Evolutionary conservation across 2,888 invertebrate genomes (phyloP).

Genomic region (Tachina fera): DNA sequence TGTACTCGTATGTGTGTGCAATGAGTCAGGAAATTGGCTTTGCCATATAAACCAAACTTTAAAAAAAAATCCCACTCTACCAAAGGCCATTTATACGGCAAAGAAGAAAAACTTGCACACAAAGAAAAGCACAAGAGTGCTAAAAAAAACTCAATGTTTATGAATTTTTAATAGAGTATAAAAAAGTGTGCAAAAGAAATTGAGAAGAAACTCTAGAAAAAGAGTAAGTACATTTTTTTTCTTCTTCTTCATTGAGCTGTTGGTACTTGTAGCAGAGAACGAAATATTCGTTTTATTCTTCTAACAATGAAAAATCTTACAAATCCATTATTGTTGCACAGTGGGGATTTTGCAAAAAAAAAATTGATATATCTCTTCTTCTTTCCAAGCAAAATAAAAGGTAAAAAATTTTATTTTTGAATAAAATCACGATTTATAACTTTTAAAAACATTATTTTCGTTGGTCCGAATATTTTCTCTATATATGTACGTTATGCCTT

Average conservation of each 20-base stretch:
- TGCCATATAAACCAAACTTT: constrained; percentile 48
- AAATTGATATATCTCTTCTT: too few species aligned
- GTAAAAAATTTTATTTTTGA: too few species aligned
- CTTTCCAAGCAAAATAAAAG: too few species aligned
- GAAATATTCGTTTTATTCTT: constrained; percentile 7
- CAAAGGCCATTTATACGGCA: constrained; percentile 25
- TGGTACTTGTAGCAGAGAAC: constrained; percentile 3
- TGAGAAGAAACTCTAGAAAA: constrained; percentile 37
- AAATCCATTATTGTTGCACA: constrained; percentile 20
- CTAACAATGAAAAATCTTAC: constrained; percentile 23
- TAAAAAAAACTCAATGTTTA: constrained; percentile 49
- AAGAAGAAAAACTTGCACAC: neutral
- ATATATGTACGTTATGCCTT: too few species aligned
- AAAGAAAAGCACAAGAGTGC: neutral
- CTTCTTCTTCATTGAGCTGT: neutral
- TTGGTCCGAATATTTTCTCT: too few species aligned
- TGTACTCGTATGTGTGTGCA: constrained; percentile 66
- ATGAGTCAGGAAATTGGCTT: constrained; percentile 71
- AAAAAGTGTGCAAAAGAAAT: constrained; percentile 31
- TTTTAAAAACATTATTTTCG: too few species aligned
- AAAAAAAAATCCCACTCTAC: constrained; percentile 47
- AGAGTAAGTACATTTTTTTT: constrained; percentile 40
- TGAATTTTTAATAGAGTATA: constrained; percentile 68
- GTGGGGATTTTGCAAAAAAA: too few species aligned
- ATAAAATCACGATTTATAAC: too few species aligned